Evolutionary conservation across 1,140 invertebrate species (phyloP), one percentile per base, ranked within the genome.

Genomic region (Kradibia gibbosae): DNA sequence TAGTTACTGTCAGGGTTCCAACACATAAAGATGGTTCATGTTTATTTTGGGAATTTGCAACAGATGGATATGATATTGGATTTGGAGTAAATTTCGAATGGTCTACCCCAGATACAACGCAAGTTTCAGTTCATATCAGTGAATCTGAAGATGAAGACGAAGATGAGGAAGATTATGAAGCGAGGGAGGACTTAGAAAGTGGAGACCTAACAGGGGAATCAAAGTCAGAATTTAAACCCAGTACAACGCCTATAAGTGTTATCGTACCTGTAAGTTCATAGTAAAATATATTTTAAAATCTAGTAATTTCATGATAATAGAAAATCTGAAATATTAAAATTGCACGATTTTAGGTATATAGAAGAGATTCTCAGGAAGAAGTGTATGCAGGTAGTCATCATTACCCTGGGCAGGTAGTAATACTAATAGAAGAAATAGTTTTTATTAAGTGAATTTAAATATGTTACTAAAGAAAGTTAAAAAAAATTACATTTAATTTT

Each of bases 1-100:
- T 97, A 10, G 96, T 99, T 10, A 99, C 98, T 50, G 97, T 99
- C 1, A 93, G 98, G 78, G 99, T 99, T 36, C 99, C 99, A 22
- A 99, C 99, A 0, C 98, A 99, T 89, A 94, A 96, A 84, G 96
- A 98, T 87, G 99, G 98, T 0, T 94, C 95, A 1, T 97, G 96
- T 87, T 91, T 99, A n/a, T 99, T 98, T 90, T 99, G 99, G 99
- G 99, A 99, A 92, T 99, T 99, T 91, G 98, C 98, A 13, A 99
- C 99, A 0, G 99, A 99, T 89, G 95, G 94, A 86, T 99, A 99
- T 90, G 99, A 99, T 88, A 98, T 99, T 86, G 99, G 98, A 71
- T 99, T 99, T 92, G 99, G 99, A 10, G 94, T 99, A 62, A 99
- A 96, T 89, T 99, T 99, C 90, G 99, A 99, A 91, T 99, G 98